These are phyloP conservation scores for Acanthurus leucopareius DNA, from an alignment of 2,797 vertebrate genomes.

Conservation along the genomic window DNA sequence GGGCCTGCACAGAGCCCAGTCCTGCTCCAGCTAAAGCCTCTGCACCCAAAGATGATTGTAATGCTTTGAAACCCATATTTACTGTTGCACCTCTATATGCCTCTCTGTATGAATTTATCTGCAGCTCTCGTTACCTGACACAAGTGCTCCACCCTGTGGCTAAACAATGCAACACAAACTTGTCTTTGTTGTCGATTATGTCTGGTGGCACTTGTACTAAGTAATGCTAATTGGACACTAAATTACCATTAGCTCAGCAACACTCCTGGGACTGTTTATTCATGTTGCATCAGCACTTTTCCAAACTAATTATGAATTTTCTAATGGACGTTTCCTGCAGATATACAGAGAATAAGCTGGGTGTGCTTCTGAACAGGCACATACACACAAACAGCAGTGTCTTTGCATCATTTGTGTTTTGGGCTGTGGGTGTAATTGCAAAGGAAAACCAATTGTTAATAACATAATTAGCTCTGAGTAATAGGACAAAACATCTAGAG, in stretches of 20 bases:
- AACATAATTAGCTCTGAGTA: not conserved
- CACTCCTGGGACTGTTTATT: not conserved
- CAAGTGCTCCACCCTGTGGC: conserved; percentile 57
- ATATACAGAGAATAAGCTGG: not conserved
- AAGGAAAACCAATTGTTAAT: no score
- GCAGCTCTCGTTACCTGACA: not conserved
- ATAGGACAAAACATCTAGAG: no score
- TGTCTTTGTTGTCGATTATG: not conserved
- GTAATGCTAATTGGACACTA: conserved; percentile 4
- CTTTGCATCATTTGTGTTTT: not conserved
- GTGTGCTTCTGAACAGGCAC: not conserved
- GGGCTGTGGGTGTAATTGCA: not conserved
- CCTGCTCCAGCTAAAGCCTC: no score
- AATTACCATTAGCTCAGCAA: conserved; percentile 12
- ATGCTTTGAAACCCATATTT: not conserved
- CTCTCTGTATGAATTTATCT: not conserved
- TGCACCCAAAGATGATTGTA: not conserved
- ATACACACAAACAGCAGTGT: not conserved
- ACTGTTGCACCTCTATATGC: not conserved
- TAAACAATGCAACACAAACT: conserved; percentile 4
- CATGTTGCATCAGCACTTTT: conserved; percentile 17
- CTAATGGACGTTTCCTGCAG: not conserved
- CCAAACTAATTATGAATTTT: not conserved
- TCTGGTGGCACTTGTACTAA: not conserved
- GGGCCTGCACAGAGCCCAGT: no score